These are phyloP conservation scores for Paralvinella palmiformis DNA, from an alignment of 1,140 invertebrate genomes.

Conservation along the genomic window DNA sequence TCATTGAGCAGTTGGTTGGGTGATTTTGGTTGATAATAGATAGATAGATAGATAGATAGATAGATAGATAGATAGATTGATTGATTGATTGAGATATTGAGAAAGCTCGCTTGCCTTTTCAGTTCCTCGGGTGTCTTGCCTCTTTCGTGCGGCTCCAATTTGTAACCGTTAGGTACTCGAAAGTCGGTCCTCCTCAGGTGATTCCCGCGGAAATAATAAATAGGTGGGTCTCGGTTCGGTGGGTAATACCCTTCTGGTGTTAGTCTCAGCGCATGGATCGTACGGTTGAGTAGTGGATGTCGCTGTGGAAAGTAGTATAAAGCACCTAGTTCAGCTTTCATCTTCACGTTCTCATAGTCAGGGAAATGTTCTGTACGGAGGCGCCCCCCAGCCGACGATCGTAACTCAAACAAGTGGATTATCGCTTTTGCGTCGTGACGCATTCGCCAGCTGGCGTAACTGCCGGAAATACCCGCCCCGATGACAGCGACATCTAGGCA, in stretches of 20 bases:
- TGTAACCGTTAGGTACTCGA: too few relatives aligned
- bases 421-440: too few relatives aligned
- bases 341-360: too few relatives aligned
- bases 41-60: too few relatives aligned
- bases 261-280: conserved; percentile 12
- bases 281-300: conserved; percentile 4
- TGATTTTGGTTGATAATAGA: too few relatives aligned
- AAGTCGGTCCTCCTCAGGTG: not conserved
- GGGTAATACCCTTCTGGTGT: not conserved
- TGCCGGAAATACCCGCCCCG: not conserved
- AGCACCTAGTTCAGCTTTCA: conserved; percentile 12
- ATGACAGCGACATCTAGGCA: not conserved
- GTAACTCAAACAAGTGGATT: too few relatives aligned
- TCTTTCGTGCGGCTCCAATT: not conserved
- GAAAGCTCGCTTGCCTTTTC: too few relatives aligned
- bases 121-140: not conserved
- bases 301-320: conserved; percentile 8
- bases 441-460: not conserved
- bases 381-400: too few relatives aligned
- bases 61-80: too few relatives aligned
- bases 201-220: conserved; percentile 8
- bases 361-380: too few relatives aligned
- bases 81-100: too few relatives aligned
- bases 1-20: too few relatives aligned
- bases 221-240: conserved; percentile 8